These are phyloP conservation scores for Nyctibius bracteatus DNA, from an alignment of 2,113 vertebrate species.

Conservation along the genomic window DNA sequence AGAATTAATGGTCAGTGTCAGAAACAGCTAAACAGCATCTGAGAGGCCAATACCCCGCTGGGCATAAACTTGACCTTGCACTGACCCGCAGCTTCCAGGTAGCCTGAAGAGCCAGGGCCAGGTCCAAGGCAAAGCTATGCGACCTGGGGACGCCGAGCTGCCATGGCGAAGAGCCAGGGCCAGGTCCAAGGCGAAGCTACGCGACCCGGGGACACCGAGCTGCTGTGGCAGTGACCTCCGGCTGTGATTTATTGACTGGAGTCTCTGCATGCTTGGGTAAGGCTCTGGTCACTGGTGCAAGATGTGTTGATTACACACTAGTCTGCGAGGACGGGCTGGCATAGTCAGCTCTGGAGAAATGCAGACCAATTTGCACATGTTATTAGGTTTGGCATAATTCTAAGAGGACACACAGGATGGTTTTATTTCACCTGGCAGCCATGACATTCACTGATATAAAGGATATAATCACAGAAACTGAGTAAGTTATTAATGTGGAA, in stretches of 20 bases:
- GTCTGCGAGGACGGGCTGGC: constrained; percentile 24
- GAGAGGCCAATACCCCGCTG: constrained; percentile 14
- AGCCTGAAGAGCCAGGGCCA: not conserved
- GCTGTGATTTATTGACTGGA: constrained; percentile 25
- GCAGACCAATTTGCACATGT: not conserved
- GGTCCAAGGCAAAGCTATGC: not conserved
- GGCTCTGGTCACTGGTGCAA: constrained; percentile 24
- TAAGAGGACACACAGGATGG: constrained; percentile 31
- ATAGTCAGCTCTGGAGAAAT: not conserved
- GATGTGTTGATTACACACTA: constrained; percentile 66
- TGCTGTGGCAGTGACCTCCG: constrained; percentile 19
- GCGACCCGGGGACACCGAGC: not conserved
- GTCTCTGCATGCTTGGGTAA: constrained; percentile 4
- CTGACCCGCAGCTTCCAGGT: constrained; percentile 30
- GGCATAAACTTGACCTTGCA: constrained; percentile 32
- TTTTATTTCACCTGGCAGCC: constrained; percentile 63
- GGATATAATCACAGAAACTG: constrained; percentile 55
- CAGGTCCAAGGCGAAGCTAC: not conserved
- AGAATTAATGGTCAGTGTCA: constrained; percentile 52
- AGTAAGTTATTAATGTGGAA: constrained; percentile 35
- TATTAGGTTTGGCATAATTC: constrained; percentile 61
- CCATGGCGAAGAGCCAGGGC: not conserved
- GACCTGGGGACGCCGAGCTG: not conserved
- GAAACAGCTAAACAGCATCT: not conserved
- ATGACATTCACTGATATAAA: constrained; percentile 63